Evolutionary conservation across 2,888 invertebrate species (phyloP).

Genomic region (Bugulina stolonifera): DNA sequence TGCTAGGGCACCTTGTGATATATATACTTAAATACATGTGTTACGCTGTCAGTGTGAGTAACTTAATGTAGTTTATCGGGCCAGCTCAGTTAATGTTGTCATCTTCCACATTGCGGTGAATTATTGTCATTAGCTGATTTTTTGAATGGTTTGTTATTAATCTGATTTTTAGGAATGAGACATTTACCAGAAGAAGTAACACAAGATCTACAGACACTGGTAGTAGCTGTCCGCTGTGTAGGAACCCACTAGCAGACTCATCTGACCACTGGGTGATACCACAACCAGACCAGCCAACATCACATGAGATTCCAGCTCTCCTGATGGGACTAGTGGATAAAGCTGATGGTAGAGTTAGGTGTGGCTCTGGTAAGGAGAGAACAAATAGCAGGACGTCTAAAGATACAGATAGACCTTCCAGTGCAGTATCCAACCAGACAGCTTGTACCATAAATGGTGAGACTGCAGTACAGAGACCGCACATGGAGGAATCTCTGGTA

Average conservation of each 20-base stretch:
- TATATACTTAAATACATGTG: too few species aligned
- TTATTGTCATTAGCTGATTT: too few species aligned
- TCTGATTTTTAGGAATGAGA: neutral
- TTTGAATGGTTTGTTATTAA: too few species aligned
- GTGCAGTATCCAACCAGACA: too few species aligned
- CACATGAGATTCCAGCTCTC: neutral
- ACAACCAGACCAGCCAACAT: constrained; percentile 34
- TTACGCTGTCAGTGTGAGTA: too few species aligned
- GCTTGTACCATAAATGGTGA: neutral
- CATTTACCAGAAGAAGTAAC: neutral
- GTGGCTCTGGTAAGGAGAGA: too few species aligned
- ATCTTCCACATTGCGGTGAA: too few species aligned
- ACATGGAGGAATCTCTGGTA: neutral
- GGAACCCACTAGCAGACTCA: constrained; percentile 60
- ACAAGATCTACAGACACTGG: neutral
- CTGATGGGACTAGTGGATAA: constrained; percentile 9
- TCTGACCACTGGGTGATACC: constrained; percentile 58
- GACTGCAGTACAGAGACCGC: neutral
- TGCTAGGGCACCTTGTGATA: too few species aligned
- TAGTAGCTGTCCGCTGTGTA: constrained; percentile 68
- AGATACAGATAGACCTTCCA: too few species aligned
- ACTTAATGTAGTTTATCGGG: too few species aligned
- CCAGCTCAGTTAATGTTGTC: too few species aligned
- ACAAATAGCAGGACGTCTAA: too few species aligned
- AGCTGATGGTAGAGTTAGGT: neutral